Percentiles rank a stretch among this genome's conserved stretches.
Evolutionary conservation across 2,113 vertebrate species (phyloP).

Genomic region (Amblyopsis rosae): DNA sequence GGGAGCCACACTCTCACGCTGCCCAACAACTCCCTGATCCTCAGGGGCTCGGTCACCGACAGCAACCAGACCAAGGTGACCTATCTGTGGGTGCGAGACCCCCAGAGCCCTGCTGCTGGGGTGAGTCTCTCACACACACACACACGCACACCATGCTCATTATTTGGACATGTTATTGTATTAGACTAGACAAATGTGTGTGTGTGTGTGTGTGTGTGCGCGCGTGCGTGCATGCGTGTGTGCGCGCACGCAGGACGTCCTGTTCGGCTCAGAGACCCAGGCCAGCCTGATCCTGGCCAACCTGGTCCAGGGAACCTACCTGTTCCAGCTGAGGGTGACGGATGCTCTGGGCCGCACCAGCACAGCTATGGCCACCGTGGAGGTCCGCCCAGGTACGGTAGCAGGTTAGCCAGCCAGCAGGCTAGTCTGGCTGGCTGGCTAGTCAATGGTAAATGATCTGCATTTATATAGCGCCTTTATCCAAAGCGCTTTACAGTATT

Average conservation of each 20-base stretch:
- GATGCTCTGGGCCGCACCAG: slow-evolving; percentile 81
- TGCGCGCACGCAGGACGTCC: slow-evolving; percentile 77
- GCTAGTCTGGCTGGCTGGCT: background rate
- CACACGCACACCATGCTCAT: too few relatives aligned
- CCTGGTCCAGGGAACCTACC: slow-evolving; percentile 88
- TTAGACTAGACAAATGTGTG: too few relatives aligned
- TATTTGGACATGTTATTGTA: too few relatives aligned
- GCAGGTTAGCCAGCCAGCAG: too few relatives aligned
- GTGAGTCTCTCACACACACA: slow-evolving; percentile 65
- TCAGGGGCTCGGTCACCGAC: slow-evolving; percentile 84
- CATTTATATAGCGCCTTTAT: too few relatives aligned
- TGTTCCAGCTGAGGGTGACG: slow-evolving; percentile 82
- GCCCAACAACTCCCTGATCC: slow-evolving; percentile 87
- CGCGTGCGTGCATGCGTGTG: background rate
- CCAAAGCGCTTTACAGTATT: too few relatives aligned
- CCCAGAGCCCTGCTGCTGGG: slow-evolving; percentile 90
- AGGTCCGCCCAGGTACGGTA: slow-evolving; percentile 85
- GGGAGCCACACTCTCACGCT: slow-evolving; percentile 85
- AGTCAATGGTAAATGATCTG: too few relatives aligned
- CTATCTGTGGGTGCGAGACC: slow-evolving; percentile 85
- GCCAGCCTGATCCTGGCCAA: slow-evolving; percentile 82
- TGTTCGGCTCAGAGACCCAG: slow-evolving; percentile 78
- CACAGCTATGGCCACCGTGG: slow-evolving; percentile 82
- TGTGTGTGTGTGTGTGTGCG: too few relatives aligned
- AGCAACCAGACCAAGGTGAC: slow-evolving; percentile 81